phyloP scores from a whole-genome alignment of 1,140 invertebrate genomes.

The Lineus longissimus region DNA sequence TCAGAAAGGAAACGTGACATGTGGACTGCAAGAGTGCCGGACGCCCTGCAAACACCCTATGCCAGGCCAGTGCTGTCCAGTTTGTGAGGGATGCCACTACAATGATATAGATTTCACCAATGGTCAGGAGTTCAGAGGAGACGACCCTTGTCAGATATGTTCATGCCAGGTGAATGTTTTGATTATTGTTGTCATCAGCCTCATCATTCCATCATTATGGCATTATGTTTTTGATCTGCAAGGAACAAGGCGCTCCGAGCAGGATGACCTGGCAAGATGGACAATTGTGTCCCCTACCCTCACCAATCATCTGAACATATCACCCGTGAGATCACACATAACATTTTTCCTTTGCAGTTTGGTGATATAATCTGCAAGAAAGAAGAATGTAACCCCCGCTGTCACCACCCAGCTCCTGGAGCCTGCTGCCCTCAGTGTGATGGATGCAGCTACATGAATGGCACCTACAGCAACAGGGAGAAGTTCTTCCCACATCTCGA shows the following conservation, averaged over 20 bases:
- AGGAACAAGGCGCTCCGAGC: too few relatives aligned
- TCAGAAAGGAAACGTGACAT: conserved; percentile 30
- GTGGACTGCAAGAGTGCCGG: conserved; percentile 24
- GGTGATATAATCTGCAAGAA: too few relatives aligned
- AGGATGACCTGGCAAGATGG: too few relatives aligned
- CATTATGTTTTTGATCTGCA: too few relatives aligned
- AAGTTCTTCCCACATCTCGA: conserved; percentile 37
- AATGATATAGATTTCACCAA: background rate
- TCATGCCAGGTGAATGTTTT: background rate
- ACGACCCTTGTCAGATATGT: background rate
- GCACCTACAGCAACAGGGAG: conserved; percentile 37
- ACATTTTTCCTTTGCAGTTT: too few relatives aligned
- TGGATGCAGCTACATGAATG: conserved; percentile 35
- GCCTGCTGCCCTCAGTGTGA: conserved; percentile 43
- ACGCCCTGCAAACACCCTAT: conserved; percentile 32
- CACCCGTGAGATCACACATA: too few relatives aligned
- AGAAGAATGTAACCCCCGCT: conserved; percentile 11
- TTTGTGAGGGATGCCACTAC: background rate
- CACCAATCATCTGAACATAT: too few relatives aligned
- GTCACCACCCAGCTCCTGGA: conserved; percentile 36
- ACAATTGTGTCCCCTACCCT: too few relatives aligned
- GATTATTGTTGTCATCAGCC: too few relatives aligned
- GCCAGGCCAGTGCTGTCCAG: conserved; percentile 30
- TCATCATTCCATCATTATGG: too few relatives aligned
- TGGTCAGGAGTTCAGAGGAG: background rate